Evolutionary conservation across 2,113 vertebrate species (phyloP).

Genomic region (Aramus guarauna): DNA sequence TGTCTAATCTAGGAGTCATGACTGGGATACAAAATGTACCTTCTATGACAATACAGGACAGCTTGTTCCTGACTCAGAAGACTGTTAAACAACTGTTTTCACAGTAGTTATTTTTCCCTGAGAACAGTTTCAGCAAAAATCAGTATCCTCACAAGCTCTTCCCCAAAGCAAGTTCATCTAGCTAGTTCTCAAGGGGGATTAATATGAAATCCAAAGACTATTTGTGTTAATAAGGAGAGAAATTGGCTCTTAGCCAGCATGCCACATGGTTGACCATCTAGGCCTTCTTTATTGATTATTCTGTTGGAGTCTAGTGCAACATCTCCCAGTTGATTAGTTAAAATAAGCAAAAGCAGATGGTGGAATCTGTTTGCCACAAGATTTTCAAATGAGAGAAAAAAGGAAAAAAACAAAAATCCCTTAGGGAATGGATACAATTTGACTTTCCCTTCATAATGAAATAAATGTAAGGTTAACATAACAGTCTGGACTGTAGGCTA

Average conservation of each 20-base stretch:
- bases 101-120: not conserved
- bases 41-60: not conserved
- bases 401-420: not conserved
- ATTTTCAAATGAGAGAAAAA: not conserved
- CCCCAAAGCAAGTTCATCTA: not conserved
- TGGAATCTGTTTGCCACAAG: not conserved
- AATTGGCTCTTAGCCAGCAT: not conserved
- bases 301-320: not conserved
- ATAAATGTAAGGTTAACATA: not conserved
- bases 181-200: not conserved
- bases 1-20: not conserved
- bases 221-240: not conserved
- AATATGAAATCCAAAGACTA: not conserved
- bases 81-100: not conserved
- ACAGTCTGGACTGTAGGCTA: not conserved
- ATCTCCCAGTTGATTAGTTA: not conserved
- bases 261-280: not conserved
- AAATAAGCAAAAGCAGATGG: constrained; percentile 1
- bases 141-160: not conserved
- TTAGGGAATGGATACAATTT: not conserved
- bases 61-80: not conserved
- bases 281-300: not conserved
- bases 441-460: not conserved
- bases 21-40: not conserved
- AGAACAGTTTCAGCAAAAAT: not conserved